phyloP scores from a whole-genome alignment of 2,113 vertebrate species.

The Ciconia boyciana region DNA sequence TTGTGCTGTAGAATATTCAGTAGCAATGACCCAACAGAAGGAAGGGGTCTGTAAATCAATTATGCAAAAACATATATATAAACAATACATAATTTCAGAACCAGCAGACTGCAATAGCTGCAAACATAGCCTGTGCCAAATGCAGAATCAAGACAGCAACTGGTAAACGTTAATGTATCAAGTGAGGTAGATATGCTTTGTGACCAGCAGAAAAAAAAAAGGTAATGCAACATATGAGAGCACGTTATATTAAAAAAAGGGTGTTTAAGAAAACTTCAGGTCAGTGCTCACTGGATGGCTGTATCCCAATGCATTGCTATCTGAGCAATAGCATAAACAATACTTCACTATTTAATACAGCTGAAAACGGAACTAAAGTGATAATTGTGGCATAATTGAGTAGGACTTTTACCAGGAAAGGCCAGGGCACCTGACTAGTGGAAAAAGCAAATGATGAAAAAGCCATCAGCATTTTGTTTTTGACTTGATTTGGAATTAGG shows the following conservation, averaged over 20 bases:
- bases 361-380: background rate
- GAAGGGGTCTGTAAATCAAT: background rate
- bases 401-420: background rate
- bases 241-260: background rate
- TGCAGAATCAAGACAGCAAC: background rate
- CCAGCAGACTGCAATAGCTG: background rate
- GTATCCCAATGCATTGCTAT: background rate
- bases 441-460: background rate
- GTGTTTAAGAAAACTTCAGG: background rate
- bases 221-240: background rate
- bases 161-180: background rate
- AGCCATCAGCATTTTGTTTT: background rate
- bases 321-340: background rate
- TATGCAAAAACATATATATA: background rate
- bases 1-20: background rate
- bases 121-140: background rate
- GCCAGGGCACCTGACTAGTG: background rate
- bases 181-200: background rate
- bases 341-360: background rate
- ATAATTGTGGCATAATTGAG: background rate
- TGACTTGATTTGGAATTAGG: background rate
- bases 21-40: background rate
- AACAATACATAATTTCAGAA: background rate
- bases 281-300: background rate
- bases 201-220: background rate